phyloP scores from a whole-genome alignment of 2,113 vertebrate genomes.

The Clarias macrocephalus region DNA sequence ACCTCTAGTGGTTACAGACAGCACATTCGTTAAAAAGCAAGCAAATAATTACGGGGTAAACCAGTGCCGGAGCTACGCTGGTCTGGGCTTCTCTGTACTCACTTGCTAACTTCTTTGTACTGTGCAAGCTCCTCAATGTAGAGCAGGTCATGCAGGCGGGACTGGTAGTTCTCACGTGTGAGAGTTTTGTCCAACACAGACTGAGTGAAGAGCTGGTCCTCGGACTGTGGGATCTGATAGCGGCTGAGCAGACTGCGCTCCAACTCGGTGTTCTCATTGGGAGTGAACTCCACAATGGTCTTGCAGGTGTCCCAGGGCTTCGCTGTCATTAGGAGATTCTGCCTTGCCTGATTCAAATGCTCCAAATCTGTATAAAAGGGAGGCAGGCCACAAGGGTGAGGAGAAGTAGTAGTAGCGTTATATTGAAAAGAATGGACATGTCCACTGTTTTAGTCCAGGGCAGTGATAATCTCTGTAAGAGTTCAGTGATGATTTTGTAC shows the following conservation, averaged over 20 bases:
- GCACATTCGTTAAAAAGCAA: background rate
- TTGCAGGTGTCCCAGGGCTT: conserved; percentile 98
- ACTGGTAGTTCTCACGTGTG: conserved; percentile 95
- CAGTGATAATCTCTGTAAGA: background rate
- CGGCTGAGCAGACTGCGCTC: conserved; percentile 93
- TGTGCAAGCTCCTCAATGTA: conserved; percentile 99
- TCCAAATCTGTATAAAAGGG: conserved; percentile 81
- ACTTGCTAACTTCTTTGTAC: conserved; percentile 99
- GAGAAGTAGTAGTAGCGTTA: background rate
- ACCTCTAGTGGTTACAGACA: conserved; percentile 47
- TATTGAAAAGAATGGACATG: background rate
- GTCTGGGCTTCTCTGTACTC: conserved; percentile 63
- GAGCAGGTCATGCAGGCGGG: conserved; percentile 94
- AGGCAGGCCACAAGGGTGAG: background rate
- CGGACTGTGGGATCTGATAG: conserved; percentile 97
- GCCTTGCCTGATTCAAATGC: conserved; percentile 92
- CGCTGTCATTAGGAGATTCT: conserved; percentile 91
- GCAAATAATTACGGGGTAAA: background rate
- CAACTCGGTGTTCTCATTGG: conserved; percentile 94
- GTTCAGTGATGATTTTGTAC: background rate
- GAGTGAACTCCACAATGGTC: conserved; percentile 91
- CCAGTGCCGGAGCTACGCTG: background rate
- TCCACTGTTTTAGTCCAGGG: background rate
- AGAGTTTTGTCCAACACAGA: conserved; percentile 96
- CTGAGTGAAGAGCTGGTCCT: conserved; percentile 98